Conservation (phyloP, 1,140 invertebrate genomes). For the Mizuhopecten yessoensis region DNA sequence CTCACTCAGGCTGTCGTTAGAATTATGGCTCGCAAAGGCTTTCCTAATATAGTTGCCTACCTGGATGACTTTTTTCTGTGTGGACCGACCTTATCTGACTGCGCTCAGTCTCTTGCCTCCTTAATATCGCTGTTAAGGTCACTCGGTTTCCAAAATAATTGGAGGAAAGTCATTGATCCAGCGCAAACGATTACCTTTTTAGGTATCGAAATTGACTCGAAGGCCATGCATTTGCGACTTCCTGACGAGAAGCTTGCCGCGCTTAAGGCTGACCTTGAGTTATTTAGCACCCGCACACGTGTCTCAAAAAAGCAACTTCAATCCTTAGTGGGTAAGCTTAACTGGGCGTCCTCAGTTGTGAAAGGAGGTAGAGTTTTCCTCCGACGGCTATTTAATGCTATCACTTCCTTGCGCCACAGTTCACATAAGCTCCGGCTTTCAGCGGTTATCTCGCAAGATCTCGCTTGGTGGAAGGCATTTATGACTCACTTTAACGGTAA, state of each 20-base stretch:
- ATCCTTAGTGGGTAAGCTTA: slow-evolving; percentile 46
- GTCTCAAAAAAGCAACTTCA: slow-evolving; percentile 53
- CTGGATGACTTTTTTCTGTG: too few species aligned
- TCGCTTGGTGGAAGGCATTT: slow-evolving; percentile 48
- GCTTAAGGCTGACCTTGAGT: slow-evolving; percentile 7
- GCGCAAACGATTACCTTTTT: slow-evolving; percentile 39
- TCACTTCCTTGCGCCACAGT: background rate
- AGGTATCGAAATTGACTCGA: slow-evolving; percentile 49
- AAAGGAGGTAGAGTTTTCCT: slow-evolving; percentile 21
- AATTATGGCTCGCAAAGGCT: too few species aligned
- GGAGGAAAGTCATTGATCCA: slow-evolving; percentile 48
- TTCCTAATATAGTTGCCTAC: too few species aligned
- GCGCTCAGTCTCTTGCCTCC: too few species aligned
- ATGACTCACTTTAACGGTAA: slow-evolving; percentile 45
- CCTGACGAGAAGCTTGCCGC: slow-evolving; percentile 17
- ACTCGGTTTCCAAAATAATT: slow-evolving; percentile 55
- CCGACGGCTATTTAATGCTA: slow-evolving; percentile 46
- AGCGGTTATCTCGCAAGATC: slow-evolving; percentile 10
- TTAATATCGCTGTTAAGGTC: slow-evolving; percentile 41
- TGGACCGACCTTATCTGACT: too few species aligned
- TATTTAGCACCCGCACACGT: slow-evolving; percentile 49
- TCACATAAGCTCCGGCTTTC: background rate
- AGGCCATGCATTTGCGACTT: background rate
- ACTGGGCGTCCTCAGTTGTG: slow-evolving; percentile 38
- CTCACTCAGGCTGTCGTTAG: too few species aligned